These are phyloP conservation scores for Trichonephila inaurata DNA, from an alignment of 1,140 invertebrate genomes.

Conservation along the genomic window DNA sequence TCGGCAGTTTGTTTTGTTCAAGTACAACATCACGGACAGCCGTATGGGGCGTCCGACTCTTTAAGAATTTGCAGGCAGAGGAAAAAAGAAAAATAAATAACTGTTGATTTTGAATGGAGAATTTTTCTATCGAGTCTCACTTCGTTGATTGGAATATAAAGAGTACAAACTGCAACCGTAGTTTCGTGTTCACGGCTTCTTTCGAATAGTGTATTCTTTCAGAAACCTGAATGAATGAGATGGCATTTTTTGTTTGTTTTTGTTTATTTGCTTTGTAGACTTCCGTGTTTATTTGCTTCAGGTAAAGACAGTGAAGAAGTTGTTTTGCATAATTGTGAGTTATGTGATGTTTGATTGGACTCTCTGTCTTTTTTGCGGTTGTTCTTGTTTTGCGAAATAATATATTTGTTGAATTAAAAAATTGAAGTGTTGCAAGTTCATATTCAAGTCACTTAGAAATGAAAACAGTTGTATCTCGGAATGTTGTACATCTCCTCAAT, in stretches of 20 bases:
- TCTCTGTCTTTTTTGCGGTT: background rate
- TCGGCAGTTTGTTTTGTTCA: background rate
- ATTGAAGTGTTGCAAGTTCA: too few relatives aligned
- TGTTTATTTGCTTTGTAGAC: background rate
- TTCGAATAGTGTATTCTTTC: background rate
- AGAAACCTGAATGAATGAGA: background rate
- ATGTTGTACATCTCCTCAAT: too few relatives aligned
- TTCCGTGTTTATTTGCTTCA: background rate
- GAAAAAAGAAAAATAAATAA: background rate
- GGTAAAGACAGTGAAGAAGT: background rate
- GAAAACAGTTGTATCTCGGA: too few relatives aligned
- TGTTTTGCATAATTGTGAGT: background rate
- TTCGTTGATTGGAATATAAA: background rate
- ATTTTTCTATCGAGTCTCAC: slow-evolving; percentile 6
- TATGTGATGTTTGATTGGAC: background rate
- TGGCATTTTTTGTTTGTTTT: background rate
- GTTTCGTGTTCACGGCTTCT: background rate
- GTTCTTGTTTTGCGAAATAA: background rate
- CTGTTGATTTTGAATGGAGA: slow-evolving; percentile 32
- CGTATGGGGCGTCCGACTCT: background rate
- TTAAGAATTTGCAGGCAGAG: background rate
- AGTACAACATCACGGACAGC: background rate
- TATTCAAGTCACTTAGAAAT: too few relatives aligned
- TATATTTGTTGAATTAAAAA: background rate
- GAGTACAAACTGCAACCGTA: background rate